Evolutionary conservation across 1,140 invertebrate species (phyloP).

Genomic region (Lethrus apterus): DNA sequence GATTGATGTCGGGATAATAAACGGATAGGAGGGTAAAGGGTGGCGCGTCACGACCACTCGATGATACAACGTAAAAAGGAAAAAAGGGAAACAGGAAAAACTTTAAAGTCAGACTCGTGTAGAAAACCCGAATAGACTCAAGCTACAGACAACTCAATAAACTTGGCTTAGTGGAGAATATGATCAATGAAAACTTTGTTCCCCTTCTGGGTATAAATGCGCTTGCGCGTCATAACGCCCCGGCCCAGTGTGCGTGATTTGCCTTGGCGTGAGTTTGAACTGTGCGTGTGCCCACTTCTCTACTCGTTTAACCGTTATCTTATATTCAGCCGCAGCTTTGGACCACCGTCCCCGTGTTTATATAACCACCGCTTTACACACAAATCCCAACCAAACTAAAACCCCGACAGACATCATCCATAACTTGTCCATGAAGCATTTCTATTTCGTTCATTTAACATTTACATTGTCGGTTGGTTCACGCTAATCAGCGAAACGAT

Average conservation of each 20-base stretch:
- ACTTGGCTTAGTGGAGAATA: constrained; percentile 19
- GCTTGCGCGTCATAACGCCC: constrained; percentile 5
- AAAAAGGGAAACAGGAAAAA: not conserved
- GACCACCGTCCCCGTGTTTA: too few species aligned
- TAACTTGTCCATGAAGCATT: too few species aligned
- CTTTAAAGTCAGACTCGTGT: not conserved
- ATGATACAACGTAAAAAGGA: too few species aligned
- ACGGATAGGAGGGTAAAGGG: too few species aligned
- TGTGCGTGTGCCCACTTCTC: constrained; percentile 10
- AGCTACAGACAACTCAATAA: constrained; percentile 16
- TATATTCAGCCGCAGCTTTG: not conserved
- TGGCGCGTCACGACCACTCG: too few species aligned
- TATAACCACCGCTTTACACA: too few species aligned
- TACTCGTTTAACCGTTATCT: constrained; percentile 3
- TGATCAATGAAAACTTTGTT: constrained; percentile 24
- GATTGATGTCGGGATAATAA: constrained; percentile 12
- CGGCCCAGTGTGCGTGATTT: constrained; percentile 15
- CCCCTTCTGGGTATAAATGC: constrained; percentile 11
- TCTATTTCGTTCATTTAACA: too few species aligned
- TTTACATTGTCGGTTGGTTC: too few species aligned
- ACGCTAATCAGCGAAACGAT: too few species aligned
- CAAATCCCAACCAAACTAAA: too few species aligned
- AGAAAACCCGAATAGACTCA: too few species aligned
- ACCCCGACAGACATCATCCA: too few species aligned
- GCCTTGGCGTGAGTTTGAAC: constrained; percentile 13